Evolutionary conservation across 1,140 invertebrate genomes (phyloP).

Genomic region (Coenobita brevimanus): DNA sequence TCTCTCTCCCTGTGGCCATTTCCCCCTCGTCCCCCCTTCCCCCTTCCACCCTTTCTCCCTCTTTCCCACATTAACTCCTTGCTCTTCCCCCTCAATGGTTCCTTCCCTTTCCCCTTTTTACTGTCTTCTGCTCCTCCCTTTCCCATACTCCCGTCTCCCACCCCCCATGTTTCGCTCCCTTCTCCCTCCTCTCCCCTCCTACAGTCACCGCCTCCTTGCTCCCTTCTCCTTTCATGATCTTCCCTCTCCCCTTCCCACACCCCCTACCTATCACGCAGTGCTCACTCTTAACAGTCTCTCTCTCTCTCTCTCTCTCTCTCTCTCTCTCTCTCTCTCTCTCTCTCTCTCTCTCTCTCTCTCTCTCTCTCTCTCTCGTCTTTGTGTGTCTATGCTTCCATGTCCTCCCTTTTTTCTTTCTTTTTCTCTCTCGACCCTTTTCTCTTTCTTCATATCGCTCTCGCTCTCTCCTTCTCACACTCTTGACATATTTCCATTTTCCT

Average conservation of each 20-base stretch:
- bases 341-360: slow-evolving; percentile 36
- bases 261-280: not conserved
- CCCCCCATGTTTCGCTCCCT: not conserved
- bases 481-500: not conserved
- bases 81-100: too few species aligned
- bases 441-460: not conserved
- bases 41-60: too few species aligned
- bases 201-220: too few species aligned
- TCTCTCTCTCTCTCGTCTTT: too few species aligned
- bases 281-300: not conserved
- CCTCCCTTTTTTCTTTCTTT: not conserved
- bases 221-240: too few species aligned
- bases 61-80: too few species aligned
- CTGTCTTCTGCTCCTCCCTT: not conserved
- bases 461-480: not conserved
- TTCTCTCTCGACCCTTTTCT: not conserved
- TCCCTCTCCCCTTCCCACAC: not conserved
- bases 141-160: not conserved
- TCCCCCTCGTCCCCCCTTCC: too few species aligned
- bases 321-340: slow-evolving; percentile 26
- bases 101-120: too few species aligned
- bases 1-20: too few species aligned
- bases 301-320: not conserved
- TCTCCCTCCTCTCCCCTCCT: not conserved
- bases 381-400: not conserved